Conservation (phyloP, 1,140 invertebrate species). For the Yoshiicerus persimilis region DNA sequence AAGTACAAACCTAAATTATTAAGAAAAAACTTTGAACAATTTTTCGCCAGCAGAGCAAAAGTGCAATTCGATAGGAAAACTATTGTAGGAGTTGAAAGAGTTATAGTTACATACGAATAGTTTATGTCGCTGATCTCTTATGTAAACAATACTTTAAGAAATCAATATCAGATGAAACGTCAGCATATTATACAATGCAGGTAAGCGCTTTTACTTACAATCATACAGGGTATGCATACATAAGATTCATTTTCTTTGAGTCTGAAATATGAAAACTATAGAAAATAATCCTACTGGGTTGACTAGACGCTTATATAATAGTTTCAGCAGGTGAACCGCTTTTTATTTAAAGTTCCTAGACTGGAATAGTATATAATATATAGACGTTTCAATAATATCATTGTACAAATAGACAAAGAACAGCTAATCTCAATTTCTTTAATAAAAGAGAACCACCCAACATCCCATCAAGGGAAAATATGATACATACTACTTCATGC, state of each 20-base stretch:
- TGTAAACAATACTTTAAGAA: neutral
- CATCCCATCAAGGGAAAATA: neutral
- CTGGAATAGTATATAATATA: neutral
- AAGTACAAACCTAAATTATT: conserved; percentile 74
- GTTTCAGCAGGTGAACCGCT: too few relatives aligned
- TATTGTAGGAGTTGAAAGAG: neutral
- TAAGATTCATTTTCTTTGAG: neutral
- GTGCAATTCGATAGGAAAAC: neutral
- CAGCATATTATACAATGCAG: neutral
- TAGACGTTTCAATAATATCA: neutral
- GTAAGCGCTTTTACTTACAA: too few relatives aligned
- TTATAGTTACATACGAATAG: neutral
- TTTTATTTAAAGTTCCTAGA: too few relatives aligned
- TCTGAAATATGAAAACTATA: too few relatives aligned
- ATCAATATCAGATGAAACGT: neutral
- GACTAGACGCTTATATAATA: too few relatives aligned
- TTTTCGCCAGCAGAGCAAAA: neutral
- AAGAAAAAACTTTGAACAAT: neutral
- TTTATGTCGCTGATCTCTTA: neutral
- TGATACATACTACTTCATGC: neutral
- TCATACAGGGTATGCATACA: too few relatives aligned
- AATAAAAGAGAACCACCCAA: neutral
- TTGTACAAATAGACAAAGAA: neutral
- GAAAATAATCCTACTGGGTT: too few relatives aligned
- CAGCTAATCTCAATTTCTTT: neutral